Evolutionary conservation across 2,888 invertebrate species (phyloP).

Genomic region (Limnephilus marmoratus): DNA sequence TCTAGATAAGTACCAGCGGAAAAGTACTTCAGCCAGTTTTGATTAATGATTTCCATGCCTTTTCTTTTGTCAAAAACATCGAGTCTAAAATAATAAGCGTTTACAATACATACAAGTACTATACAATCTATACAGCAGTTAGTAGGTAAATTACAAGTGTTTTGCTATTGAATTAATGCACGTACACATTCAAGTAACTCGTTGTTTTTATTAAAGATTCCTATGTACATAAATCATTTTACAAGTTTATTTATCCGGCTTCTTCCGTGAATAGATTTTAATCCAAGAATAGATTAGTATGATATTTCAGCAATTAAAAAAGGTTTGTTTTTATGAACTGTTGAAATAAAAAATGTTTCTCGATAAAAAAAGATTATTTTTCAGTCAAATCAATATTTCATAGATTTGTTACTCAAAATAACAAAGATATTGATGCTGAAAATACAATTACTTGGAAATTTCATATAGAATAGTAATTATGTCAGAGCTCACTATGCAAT

Average conservation of each 20-base stretch:
- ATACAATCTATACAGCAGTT: neutral
- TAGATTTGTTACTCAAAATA: neutral
- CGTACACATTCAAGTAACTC: neutral
- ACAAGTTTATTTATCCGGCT: neutral
- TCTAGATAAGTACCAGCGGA: constrained; percentile 46
- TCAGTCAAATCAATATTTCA: neutral
- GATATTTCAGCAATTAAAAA: neutral
- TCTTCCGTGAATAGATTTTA: neutral
- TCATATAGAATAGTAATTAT: no score
- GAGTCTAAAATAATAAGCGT: neutral
- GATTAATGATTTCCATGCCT: constrained; percentile 15
- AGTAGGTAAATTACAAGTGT: neutral
- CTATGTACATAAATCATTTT: neutral
- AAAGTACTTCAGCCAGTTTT: constrained; percentile 1
- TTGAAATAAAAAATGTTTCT: neutral
- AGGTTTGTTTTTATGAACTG: neutral
- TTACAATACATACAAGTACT: neutral
- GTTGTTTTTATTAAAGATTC: neutral
- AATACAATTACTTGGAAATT: no score
- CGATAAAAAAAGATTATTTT: no score
- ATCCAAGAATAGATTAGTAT: neutral
- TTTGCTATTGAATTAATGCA: neutral
- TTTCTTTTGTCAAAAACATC: constrained; percentile 34
- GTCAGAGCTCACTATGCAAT: no score
- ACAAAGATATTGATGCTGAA: neutral